Base-by-base conservation (phyloP, 2,113 vertebrate species). In the Corythornis madagascariensis region DNA sequence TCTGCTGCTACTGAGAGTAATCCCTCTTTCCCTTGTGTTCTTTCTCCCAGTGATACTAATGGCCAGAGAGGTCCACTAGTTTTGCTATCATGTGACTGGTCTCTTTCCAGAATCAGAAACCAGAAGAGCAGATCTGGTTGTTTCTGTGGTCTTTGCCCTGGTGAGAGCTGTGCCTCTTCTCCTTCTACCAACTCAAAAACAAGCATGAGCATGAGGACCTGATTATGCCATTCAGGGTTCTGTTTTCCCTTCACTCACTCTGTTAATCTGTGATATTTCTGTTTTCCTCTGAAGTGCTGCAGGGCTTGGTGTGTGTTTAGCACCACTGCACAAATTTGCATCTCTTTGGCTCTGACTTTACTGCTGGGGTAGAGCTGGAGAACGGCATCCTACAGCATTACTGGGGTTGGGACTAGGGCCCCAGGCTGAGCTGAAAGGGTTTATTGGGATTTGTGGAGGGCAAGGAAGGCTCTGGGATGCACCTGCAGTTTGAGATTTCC, bases 351-450 rank as follows among this genome's bases (percentile, higher is more conserved):
- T 35, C 29, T 9, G 1, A 38, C 15, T 72, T 90, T 65, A 3
- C 18, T 4, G 4, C 26, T 25, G 38, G 28, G 11, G 7, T 78
- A 52, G 45, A 59, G 25, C 21, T 77, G 50, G 60, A 70, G 24
- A 45, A n/a, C 0, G 0, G 6, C 47, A 42, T 70, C 55, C 35
- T 43, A 2, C 2, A 1, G 40, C 33, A 12, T 47, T 1, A 3
- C 55, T 63, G 7, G 6, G 21, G 6, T n/a, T n/a, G 42, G 19
- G 16, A 33, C 26, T 65, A 19, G 61, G 40, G 53, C 50, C 6
- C 21, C 12, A 52, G 33, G 4, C 40, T 56, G 48, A 28, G 33
- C n/a, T 86, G 42, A 28, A 63, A 83, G 11, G 3, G n/a, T 7
- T 9, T 89, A 6, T 5, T 84, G 38, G 52, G 25, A 18, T 13